phyloP scores from a whole-genome alignment of 2,888 invertebrate species.

The Drosophila rellima region DNA sequence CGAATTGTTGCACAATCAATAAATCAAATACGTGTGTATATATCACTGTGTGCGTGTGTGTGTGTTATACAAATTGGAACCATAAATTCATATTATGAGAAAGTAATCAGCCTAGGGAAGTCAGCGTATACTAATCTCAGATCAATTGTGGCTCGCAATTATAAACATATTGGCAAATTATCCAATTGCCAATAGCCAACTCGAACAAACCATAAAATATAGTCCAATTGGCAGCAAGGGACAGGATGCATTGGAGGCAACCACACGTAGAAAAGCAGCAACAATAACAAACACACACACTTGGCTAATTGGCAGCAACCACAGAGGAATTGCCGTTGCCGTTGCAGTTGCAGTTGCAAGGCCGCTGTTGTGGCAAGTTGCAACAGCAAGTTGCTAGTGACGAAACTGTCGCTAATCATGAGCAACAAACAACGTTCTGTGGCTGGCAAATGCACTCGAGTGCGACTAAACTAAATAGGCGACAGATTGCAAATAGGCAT shows the following conservation, averaged over 20 bases:
- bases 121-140: constrained; percentile 35
- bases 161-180: constrained; percentile 46
- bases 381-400: constrained; percentile 43
- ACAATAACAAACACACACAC: constrained; percentile 13
- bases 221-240: constrained; percentile 8
- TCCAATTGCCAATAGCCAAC: constrained; percentile 35
- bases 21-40: constrained; percentile 36
- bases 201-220: constrained; percentile 45
- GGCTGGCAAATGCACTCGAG: constrained; percentile 47
- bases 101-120: constrained; percentile 12
- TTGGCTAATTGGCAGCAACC: constrained; percentile 57
- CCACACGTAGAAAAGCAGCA: background rate
- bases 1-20: constrained; percentile 60
- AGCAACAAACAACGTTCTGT: constrained; percentile 27
- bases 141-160: constrained; percentile 19
- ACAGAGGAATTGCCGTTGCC: constrained; percentile 12
- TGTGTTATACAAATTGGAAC: constrained; percentile 23
- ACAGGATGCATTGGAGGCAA: constrained; percentile 5
- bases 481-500: constrained; percentile 65
- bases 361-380: background rate
- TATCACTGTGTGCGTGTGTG: constrained; percentile 21
- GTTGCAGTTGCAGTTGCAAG: constrained; percentile 27
- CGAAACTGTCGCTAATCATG: constrained; percentile 45
- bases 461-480: constrained; percentile 52
- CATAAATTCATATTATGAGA: constrained; percentile 32